phyloP scores from a whole-genome alignment of 1,140 invertebrate species.

The Aleiodes sp. region DNA sequence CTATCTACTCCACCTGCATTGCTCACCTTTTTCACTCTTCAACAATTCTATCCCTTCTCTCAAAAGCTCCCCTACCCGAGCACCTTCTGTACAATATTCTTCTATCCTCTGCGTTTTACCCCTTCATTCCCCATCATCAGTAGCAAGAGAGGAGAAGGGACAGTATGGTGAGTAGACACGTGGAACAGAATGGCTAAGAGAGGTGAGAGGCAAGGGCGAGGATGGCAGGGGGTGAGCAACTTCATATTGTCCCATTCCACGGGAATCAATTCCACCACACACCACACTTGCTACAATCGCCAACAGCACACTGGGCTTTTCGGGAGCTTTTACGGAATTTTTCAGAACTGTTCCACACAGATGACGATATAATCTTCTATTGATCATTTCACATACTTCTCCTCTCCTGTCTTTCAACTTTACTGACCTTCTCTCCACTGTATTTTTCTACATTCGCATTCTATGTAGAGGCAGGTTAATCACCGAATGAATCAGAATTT shows the following conservation, averaged over 20 bases:
- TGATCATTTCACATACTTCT: slow-evolving; percentile 51
- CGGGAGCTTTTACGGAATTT: slow-evolving; percentile 61
- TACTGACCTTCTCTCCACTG: not conserved
- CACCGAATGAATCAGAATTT: too few relatives aligned
- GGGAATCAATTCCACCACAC: slow-evolving; percentile 20
- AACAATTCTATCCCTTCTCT: not conserved
- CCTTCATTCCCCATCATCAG: slow-evolving; percentile 12
- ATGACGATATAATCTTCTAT: slow-evolving; percentile 64
- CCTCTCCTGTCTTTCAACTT: slow-evolving; percentile 24
- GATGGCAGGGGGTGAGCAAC: not conserved
- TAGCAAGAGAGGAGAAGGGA: not conserved
- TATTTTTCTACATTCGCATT: not conserved
- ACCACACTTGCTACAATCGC: slow-evolving; percentile 31
- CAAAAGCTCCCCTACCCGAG: not conserved
- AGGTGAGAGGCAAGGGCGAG: too few relatives aligned
- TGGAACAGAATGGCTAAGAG: too few relatives aligned
- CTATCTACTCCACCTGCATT: not conserved
- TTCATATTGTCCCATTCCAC: slow-evolving; percentile 11
- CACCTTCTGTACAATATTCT: not conserved
- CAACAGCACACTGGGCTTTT: slow-evolving; percentile 53
- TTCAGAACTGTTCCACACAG: slow-evolving; percentile 57
- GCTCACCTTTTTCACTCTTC: slow-evolving; percentile 2
- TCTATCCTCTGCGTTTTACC: not conserved
- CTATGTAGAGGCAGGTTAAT: not conserved
- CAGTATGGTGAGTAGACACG: not conserved